Base-by-base conservation (phyloP, 2,113 vertebrate genomes). In the Tor tambroides region DNA sequence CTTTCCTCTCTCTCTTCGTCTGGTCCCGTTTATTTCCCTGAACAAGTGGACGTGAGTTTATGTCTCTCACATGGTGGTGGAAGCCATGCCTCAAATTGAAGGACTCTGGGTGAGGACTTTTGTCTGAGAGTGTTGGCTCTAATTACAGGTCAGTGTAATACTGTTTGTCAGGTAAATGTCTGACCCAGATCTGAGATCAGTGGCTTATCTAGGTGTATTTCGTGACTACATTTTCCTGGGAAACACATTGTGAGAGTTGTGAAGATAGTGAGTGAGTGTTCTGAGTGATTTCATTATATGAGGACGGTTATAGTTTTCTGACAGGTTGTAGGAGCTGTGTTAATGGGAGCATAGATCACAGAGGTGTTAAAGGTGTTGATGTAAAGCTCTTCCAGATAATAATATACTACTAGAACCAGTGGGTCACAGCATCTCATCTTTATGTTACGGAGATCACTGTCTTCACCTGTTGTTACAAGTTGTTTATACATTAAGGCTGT, bases 111-210 rank as follows among this genome's bases (percentile, higher is more conserved):
- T n/a, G 30, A 54, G 43, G 56, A 69, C 38, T 38, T 51, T 35
- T 19, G 71, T 74, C 35, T 12, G 35, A 56, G 56, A 85, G 3
- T 17, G 51, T 32, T 23, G 74, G 11, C 59, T 74, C 21, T 35
- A 32, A 43, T 86, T n/a, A 69, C 43, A 41, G 85, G 85, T 80
- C 63, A 80, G 85, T 79, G 43, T 69, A 69, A 59, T 54, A 9
- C 32, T 28, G 2, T 54, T 46, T 49, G 9, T 43, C 78, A 63
- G 78, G 63, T 82, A 67, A 56, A 79, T 23, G 28, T 32, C 10
- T 67, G 54, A 61, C 32, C 56, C 32, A 80, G 26, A 49, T 82
- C 38, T 67, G 26, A 67, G 56, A 32, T 85, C 84, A 77, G 32
- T 51, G 46, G 23, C 11, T 75, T 2, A 12, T 41, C n/a, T n/a